Base-by-base conservation (phyloP, 2,888 invertebrate genomes). In the Ormyrus pomaceus region DNA sequence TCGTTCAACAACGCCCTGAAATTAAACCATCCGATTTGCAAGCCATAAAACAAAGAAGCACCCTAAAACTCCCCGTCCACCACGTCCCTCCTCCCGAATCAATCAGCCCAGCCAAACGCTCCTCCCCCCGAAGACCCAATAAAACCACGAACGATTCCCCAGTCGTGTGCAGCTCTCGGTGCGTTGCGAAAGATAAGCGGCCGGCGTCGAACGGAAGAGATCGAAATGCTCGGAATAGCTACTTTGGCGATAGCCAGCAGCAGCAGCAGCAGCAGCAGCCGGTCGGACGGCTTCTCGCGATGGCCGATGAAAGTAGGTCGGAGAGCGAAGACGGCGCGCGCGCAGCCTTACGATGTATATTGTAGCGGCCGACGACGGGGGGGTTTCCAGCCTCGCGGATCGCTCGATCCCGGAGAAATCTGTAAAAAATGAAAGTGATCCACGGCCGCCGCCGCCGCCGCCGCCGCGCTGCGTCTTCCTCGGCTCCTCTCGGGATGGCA, bases 391-490 rank as follows among this genome's bases (percentile, higher is more conserved):
- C 9, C 3, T 34, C 59, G 51, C 19, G 13, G 8, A 53, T 11
- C 19, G 59, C 45, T 68, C 45, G 56, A 56, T 56, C 8, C n/a
- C 34, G 53, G 58, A 66, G 74, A 77, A 56, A 77, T 69, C 48
- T 55, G 50, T 65, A 71, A 77, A 77, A 77, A 77, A 65, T 65
- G 77, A 77, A 77, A 77, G 77, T 77, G 58, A 74, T 50, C 34
- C 61, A 61, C 8, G 53, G 58, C 10, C 62, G 19, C 11, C 13
- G 19, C 19, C 19, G n/a, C 19, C 19, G 19, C 0, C 19, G 19
- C 19, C 19, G 19, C 50, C 13, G n/a, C 56, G 13, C 13, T 6
- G 46, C 6, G 11, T 13, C 11, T 53, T 19, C 45, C 19, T 51
- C 9, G 19, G 19, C 10, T 7, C n/a, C 10, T 65, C 13, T 53